phyloP scores from a whole-genome alignment of 2,888 invertebrate genomes.

The Coremacera marginata region DNA sequence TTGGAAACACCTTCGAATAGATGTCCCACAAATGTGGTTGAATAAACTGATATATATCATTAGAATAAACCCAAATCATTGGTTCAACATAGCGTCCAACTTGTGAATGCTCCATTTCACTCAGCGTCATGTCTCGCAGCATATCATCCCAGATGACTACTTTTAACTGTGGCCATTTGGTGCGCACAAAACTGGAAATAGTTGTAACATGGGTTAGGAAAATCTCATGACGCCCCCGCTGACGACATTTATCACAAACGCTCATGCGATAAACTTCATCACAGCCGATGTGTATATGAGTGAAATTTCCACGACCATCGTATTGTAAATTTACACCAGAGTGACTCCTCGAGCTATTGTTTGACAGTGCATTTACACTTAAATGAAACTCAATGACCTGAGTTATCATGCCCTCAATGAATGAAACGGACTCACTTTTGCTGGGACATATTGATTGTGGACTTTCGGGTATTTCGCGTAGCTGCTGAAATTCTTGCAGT shows the following conservation, averaged over 20 bases:
- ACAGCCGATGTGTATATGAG: constrained; percentile 79
- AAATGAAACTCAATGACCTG: constrained; percentile 73
- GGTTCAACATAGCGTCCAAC: constrained; percentile 79
- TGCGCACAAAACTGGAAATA: constrained; percentile 74
- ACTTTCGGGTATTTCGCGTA: constrained; percentile 77
- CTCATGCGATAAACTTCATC: constrained; percentile 82
- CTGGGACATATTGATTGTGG: constrained; percentile 82
- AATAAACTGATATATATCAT: constrained; percentile 76
- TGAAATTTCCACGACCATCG: constrained; percentile 46
- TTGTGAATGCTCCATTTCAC: constrained; percentile 74
- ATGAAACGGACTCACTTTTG: constrained; percentile 73
- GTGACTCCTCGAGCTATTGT: constrained; percentile 40
- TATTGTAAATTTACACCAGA: neutral
- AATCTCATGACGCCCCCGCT: constrained; percentile 70
- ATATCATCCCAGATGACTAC: constrained; percentile 87
- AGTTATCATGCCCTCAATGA: constrained; percentile 77
- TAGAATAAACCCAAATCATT: constrained; percentile 86
- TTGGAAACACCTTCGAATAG: constrained; percentile 76
- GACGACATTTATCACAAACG: constrained; percentile 75
- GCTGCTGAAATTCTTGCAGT: constrained; percentile 73
- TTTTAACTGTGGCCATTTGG: constrained; percentile 73
- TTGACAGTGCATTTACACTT: constrained; percentile 33
- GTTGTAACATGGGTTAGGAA: constrained; percentile 75
- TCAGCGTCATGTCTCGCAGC: constrained; percentile 76
- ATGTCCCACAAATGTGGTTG: constrained; percentile 75